Evolutionary conservation across 2,113 vertebrate species (phyloP).

Genomic region (Hydrochoerus hydrochaeris): DNA sequence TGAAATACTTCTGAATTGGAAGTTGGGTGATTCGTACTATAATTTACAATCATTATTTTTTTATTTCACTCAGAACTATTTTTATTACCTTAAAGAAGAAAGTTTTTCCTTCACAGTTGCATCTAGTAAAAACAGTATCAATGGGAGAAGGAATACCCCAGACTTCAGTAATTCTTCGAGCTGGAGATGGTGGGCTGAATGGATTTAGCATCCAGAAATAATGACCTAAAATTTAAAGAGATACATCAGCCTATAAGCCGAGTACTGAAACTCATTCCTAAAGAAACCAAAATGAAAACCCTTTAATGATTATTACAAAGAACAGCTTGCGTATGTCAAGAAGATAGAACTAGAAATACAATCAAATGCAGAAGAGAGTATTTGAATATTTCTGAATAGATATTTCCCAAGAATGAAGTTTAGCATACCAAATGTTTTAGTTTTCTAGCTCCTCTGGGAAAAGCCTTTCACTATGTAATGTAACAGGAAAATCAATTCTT

Average conservation of each 20-base stretch:
- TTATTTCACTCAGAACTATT: not conserved
- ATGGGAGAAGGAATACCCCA: slow-evolving; percentile 98
- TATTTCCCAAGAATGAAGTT: slow-evolving; percentile 6
- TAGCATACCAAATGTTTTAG: slow-evolving; percentile 14
- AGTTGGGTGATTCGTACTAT: not conserved
- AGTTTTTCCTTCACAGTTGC: slow-evolving; percentile 96
- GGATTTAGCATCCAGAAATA: slow-evolving; percentile 94
- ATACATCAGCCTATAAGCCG: not conserved
- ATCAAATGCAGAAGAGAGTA: not conserved
- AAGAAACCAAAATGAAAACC: slow-evolving; percentile 22
- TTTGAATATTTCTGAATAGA: not conserved
- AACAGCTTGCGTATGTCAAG: not conserved
- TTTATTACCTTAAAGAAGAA: slow-evolving; percentile 95
- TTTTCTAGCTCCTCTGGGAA: not conserved
- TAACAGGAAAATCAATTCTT: not conserved
- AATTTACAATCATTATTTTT: not conserved
- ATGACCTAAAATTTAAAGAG: slow-evolving; percentile 87
- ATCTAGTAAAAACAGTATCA: slow-evolving; percentile 95
- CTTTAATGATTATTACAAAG: not conserved
- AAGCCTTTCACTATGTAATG: not conserved
- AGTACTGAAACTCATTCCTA: not conserved
- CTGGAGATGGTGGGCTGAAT: slow-evolving; percentile 84
- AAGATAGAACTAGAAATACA: not conserved
- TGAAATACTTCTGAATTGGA: not conserved
- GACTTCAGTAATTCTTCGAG: slow-evolving; percentile 89